These are phyloP conservation scores for Taurulus bubalis DNA, from an alignment of 2,113 vertebrate species.

Conservation along the genomic window DNA sequence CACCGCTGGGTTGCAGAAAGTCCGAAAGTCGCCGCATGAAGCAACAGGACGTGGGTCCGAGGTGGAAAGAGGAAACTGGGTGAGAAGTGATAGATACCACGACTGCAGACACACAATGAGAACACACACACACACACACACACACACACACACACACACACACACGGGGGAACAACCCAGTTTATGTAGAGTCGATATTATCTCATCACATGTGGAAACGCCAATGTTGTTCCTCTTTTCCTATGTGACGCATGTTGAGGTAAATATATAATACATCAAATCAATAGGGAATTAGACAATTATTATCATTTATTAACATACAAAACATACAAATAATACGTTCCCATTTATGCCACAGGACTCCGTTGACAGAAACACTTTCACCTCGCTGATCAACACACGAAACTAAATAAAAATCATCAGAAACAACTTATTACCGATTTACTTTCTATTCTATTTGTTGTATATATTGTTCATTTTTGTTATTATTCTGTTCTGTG, in stretches of 20 bases:
- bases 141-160: not conserved
- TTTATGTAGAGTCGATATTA: too few species aligned
- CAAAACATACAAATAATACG: too few species aligned
- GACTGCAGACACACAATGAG: not conserved
- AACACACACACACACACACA: not conserved
- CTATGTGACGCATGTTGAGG: not conserved
- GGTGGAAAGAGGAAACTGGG: constrained; percentile 39
- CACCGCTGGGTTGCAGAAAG: constrained; percentile 30
- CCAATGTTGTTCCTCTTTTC: too few species aligned
- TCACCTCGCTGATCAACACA: not conserved
- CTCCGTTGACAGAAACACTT: too few species aligned
- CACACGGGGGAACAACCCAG: not conserved
- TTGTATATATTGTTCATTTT: too few species aligned
- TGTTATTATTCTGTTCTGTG: too few species aligned
- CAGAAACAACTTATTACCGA: too few species aligned
- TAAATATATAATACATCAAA: not conserved
- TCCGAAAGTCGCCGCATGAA: constrained; percentile 39
- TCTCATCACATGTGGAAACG: too few species aligned
- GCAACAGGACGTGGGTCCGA: constrained; percentile 34
- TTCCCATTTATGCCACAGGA: not conserved
- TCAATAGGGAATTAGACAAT: not conserved
- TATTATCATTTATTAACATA: not conserved
- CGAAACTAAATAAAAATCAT: too few species aligned
- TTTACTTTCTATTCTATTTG: too few species aligned
- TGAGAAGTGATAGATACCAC: not conserved